Conservation (phyloP, 2,888 invertebrate genomes). For the Mythimna vitellina region DNA sequence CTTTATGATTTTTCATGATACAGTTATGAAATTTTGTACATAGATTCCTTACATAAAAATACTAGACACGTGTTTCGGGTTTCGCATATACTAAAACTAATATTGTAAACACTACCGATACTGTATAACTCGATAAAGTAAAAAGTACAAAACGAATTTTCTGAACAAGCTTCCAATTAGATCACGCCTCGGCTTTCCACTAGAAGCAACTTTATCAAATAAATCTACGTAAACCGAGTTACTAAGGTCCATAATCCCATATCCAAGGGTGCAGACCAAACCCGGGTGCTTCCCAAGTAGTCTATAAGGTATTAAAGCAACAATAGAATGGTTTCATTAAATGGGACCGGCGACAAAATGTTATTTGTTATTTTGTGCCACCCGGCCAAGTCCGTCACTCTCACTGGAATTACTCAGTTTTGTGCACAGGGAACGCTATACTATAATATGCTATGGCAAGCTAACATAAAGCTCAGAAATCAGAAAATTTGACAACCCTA, state of each 20-base stretch:
- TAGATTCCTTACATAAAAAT: too few species aligned
- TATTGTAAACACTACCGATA: not conserved
- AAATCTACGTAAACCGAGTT: not conserved
- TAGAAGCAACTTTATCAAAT: not conserved
- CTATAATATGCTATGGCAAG: conserved; percentile 14
- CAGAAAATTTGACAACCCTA: too few species aligned
- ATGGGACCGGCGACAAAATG: conserved; percentile 63
- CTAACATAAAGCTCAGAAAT: not conserved
- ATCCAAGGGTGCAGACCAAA: not conserved
- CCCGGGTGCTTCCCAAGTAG: conserved; percentile 26
- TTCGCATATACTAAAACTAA: too few species aligned
- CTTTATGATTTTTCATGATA: too few species aligned
- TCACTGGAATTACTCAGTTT: conserved; percentile 56
- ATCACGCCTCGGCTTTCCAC: conserved; percentile 11
- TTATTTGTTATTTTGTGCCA: conserved; percentile 63
- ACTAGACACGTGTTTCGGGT: too few species aligned
- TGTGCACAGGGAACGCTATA: conserved; percentile 33
- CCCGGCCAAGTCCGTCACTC: conserved; percentile 53
- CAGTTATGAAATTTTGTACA: too few species aligned
- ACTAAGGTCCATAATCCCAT: conserved; percentile 30
- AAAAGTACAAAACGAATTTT: not conserved
- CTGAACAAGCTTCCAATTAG: not conserved
- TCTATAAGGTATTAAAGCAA: conserved; percentile 55
- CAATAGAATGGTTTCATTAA: conserved; percentile 64
- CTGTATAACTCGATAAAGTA: not conserved